Evolutionary conservation across 2,888 invertebrate species (phyloP).

Genomic region (Acanthosoma haemorrhoidale): DNA sequence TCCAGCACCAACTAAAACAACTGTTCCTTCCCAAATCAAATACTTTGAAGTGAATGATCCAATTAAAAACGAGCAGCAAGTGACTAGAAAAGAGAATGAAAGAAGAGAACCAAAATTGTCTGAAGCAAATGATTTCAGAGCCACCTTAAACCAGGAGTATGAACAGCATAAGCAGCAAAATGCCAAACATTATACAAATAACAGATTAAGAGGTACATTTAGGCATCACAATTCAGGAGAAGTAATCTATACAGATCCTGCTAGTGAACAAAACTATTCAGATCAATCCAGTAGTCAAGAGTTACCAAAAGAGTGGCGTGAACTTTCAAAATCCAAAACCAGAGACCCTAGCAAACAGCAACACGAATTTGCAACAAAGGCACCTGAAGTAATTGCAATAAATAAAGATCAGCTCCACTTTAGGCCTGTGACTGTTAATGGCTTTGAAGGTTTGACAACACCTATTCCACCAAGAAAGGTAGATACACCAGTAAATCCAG

Average conservation of each 20-base stretch:
- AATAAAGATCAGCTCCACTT: background rate
- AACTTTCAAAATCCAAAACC: background rate
- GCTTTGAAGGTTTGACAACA: background rate
- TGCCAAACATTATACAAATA: background rate
- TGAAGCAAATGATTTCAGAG: background rate
- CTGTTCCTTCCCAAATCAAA: background rate
- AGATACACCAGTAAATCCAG: background rate
- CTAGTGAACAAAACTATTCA: background rate
- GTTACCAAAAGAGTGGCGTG: background rate
- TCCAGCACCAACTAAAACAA: background rate
- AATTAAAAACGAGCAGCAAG: background rate
- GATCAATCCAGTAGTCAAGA: background rate
- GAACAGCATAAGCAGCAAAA: background rate
- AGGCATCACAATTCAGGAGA: conserved; percentile 3
- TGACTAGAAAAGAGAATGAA: conserved; percentile 1
- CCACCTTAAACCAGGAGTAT: too few relatives aligned
- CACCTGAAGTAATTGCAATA: background rate
- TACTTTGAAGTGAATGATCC: background rate
- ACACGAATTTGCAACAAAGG: background rate
- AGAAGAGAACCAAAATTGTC: background rate
- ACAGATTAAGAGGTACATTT: background rate
- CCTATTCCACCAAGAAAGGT: background rate
- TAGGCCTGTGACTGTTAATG: background rate
- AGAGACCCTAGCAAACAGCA: background rate
- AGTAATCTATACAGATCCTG: background rate